Conservation (phyloP, 2,888 invertebrate genomes). For the Scaptomyza tumidula region DNA sequence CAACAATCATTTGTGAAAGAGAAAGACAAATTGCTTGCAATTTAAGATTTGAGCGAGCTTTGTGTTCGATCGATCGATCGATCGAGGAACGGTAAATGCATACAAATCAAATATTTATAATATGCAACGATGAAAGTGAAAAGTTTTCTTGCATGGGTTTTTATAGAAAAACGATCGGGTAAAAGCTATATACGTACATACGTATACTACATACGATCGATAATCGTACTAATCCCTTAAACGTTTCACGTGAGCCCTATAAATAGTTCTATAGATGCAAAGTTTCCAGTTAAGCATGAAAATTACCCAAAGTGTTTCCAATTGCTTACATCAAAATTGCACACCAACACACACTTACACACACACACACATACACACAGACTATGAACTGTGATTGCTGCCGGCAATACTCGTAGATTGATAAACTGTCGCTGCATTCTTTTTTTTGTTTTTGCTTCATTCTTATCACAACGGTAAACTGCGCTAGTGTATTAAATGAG, state of each 20-base stretch:
- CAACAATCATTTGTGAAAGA: too few relatives aligned
- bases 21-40: not conserved
- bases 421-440: constrained; percentile 59
- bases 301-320: constrained; percentile 52
- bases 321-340: constrained; percentile 23
- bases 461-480: constrained; percentile 64
- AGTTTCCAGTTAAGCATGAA: constrained; percentile 41
- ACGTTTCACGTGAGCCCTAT: constrained; percentile 42
- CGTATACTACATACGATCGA: not conserved
- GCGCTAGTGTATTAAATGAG: constrained; percentile 52
- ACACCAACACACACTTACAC: constrained; percentile 3
- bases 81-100: not conserved
- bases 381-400: constrained; percentile 28
- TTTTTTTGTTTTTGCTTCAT: constrained; percentile 43
- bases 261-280: constrained; percentile 32
- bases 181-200: not conserved
- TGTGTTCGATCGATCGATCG: constrained; percentile 5
- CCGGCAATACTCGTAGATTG: constrained; percentile 51
- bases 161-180: not conserved
- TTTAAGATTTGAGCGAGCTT: not conserved
- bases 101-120: constrained; percentile 8
- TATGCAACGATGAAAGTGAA: constrained; percentile 23
- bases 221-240: not conserved
- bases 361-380: not conserved
- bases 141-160: not conserved